Percentiles rank a stretch among this genome's conserved stretches.
Evolutionary conservation across 2,888 invertebrate species (phyloP).

Genomic region (Plebejus anna): DNA sequence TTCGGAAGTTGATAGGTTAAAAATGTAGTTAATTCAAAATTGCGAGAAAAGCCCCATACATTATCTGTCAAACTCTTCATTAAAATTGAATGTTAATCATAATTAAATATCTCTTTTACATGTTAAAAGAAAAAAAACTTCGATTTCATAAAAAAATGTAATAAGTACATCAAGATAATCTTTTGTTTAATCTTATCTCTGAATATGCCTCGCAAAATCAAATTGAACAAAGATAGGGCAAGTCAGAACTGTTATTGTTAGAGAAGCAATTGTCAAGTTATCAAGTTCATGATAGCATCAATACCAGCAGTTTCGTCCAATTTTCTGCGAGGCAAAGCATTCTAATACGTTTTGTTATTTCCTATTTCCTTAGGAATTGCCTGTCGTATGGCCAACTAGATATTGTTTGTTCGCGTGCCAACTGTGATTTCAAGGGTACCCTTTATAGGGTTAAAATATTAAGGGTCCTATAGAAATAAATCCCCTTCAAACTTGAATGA

Average conservation of each 20-base stretch:
- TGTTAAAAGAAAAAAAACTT: not conserved
- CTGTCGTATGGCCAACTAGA: not conserved
- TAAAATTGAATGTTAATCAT: too few relatives aligned
- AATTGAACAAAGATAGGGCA: not conserved
- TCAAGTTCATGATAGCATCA: constrained; percentile 11
- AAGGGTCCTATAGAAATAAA: not conserved
- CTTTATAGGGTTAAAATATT: constrained; percentile 1
- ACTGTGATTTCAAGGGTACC: constrained; percentile 17
- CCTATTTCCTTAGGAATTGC: constrained; percentile 1
- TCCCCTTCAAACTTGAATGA: not conserved
- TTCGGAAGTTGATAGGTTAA: too few relatives aligned
- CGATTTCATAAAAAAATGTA: not conserved
- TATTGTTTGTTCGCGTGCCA: constrained; percentile 17
- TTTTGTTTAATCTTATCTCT: not conserved
- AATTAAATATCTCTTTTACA: not conserved
- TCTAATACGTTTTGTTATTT: not conserved
- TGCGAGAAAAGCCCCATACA: too few relatives aligned
- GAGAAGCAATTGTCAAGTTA: constrained; percentile 16
- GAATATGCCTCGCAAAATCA: not conserved
- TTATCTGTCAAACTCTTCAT: too few relatives aligned
- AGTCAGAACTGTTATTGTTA: constrained; percentile 9
- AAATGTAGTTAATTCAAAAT: too few relatives aligned
- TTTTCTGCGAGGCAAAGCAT: constrained; percentile 2
- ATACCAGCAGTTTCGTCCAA: not conserved
- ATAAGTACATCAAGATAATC: not conserved